Evolutionary conservation across 2,888 invertebrate species (phyloP).

Genomic region (Aleiodes alternator): DNA sequence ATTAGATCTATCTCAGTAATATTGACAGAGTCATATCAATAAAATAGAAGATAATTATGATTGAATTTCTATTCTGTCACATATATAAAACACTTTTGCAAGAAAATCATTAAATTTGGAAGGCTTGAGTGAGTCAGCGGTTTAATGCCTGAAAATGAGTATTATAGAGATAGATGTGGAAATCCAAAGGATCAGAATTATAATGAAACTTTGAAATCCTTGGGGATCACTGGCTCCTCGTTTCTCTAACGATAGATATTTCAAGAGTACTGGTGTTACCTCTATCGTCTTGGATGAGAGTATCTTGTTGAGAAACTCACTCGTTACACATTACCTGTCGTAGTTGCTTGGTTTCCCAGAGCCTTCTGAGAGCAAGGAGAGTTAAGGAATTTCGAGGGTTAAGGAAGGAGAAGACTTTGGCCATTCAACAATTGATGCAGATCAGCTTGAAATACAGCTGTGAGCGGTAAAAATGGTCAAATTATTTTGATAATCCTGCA

Average conservation of each 20-base stretch:
- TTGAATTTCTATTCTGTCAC: not conserved
- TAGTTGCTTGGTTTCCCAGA: constrained; percentile 11
- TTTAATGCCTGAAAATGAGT: constrained; percentile 37
- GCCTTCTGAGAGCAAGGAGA: not conserved
- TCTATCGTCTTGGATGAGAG: constrained; percentile 6
- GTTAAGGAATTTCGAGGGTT: constrained; percentile 9
- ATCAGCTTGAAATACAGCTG: not conserved
- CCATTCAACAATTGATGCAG: constrained; percentile 4
- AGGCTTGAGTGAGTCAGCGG: constrained; percentile 37
- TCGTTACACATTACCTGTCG: constrained; percentile 7
- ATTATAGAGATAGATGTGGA: constrained; percentile 28
- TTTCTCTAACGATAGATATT: constrained; percentile 38
- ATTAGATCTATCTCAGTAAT: too few species aligned
- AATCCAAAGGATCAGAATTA: constrained; percentile 42
- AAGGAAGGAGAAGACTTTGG: not conserved
- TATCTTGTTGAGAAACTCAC: constrained; percentile 23
- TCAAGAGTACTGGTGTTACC: constrained; percentile 11
- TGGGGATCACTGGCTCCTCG: constrained; percentile 48
- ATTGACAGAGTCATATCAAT: not conserved
- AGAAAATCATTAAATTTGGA: constrained; percentile 29
- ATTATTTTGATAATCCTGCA: not conserved
- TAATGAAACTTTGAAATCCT: constrained; percentile 51
- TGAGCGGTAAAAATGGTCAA: not conserved
- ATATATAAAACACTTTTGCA: constrained; percentile 8
- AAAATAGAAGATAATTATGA: not conserved